A percentile compares a stretch with the other conserved stretches of the same genome.
Evolutionary conservation across 2,113 vertebrate genomes (phyloP).

Genomic region (Calyptommatus sinebrachiatus): DNA sequence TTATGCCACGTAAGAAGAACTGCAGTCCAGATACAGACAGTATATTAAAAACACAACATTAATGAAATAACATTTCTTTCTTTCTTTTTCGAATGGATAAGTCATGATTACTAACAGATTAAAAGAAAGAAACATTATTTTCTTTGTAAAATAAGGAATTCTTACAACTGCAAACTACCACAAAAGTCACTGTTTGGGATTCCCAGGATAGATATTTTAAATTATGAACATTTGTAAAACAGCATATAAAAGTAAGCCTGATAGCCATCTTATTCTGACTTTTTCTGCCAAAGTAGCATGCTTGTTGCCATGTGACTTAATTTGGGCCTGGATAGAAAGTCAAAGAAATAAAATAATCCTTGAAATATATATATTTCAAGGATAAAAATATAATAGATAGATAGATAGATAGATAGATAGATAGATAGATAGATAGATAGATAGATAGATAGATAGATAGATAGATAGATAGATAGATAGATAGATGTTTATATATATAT

Average conservation of each 20-base stretch:
- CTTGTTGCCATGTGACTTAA: not conserved
- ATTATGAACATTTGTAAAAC: slow-evolving; percentile 19
- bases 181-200: slow-evolving; percentile 27
- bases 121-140: not conserved
- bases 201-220: not conserved
- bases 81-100: not conserved
- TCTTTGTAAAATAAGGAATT: not conserved
- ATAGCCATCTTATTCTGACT: not conserved
- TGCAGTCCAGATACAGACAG: not conserved
- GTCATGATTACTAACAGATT: not conserved
- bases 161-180: not conserved
- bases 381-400: no score
- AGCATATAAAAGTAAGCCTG: not conserved
- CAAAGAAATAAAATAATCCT: not conserved
- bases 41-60: slow-evolving; percentile 1
- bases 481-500: no score
- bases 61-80: not conserved
- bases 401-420: no score
- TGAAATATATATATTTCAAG: not conserved
- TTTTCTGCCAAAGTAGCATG: not conserved
- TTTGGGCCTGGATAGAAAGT: not conserved
- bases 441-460: no score
- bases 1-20: slow-evolving; percentile 24
- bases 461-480: no score
- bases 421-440: no score